Evolutionary conservation across 2,888 invertebrate species (phyloP).

Genomic region (Hybos culiciformis): DNA sequence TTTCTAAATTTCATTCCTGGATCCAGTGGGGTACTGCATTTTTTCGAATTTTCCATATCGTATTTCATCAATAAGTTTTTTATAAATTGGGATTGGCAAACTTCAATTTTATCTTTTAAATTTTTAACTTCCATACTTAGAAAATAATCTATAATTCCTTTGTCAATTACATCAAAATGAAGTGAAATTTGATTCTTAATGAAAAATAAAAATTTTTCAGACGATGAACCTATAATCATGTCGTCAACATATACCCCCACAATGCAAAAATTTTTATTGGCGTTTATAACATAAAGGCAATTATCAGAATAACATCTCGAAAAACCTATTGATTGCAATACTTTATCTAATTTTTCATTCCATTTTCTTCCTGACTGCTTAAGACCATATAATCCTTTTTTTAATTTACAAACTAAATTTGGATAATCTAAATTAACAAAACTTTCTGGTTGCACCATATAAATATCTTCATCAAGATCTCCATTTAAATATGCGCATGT

Average conservation of each 20-base stretch:
- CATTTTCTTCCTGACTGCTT: conserved; percentile 5
- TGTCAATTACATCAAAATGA: background rate
- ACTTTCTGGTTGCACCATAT: conserved; percentile 10
- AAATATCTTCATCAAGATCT: conserved; percentile 9
- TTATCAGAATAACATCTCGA: background rate
- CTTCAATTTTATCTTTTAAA: background rate
- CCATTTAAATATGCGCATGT: conserved; percentile 11
- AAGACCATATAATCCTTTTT: conserved; percentile 4
- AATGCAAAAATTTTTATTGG: background rate
- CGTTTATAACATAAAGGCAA: conserved; percentile 2
- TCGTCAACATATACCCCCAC: conserved; percentile 3
- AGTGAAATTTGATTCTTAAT: background rate
- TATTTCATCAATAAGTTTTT: background rate
- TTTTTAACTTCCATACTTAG: background rate
- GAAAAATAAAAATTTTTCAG: background rate
- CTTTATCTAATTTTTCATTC: background rate
- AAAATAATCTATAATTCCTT: background rate
- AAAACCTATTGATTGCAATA: conserved; percentile 6
- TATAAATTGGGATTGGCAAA: conserved; percentile 3
- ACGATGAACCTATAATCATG: background rate
- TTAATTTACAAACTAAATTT: conserved; percentile 5
- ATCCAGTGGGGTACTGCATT: conserved; percentile 8
- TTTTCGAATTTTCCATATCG: conserved; percentile 1
- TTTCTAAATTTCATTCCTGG: background rate
- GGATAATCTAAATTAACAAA: conserved; percentile 1